Base-by-base conservation (phyloP, 2,113 vertebrate species). In the Macrotus californicus region DNA sequence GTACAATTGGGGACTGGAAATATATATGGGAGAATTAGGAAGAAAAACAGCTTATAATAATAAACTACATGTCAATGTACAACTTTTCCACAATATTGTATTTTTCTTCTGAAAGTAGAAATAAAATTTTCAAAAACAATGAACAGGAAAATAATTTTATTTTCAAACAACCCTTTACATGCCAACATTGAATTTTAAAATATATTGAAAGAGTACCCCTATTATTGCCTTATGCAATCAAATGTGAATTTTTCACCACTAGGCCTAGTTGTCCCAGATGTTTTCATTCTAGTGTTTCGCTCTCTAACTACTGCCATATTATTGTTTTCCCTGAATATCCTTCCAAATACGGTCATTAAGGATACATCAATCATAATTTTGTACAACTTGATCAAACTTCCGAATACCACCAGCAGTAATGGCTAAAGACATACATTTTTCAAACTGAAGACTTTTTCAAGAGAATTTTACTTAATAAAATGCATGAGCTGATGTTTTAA, bases 81-180 rank as follows among this genome's bases (percentile, higher is more conserved):
- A 89, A 95, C 87, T 52, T 93, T 95, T 72, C n/a, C 81, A 75
- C 56, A 80, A 92, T 79, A 89, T 39, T 95, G 83, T 52, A 36
- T 94, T 96, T 97, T 98, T 89, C 93, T 97, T 97, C 94, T 75
- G 54, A 96, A 97, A 97, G 84, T 86, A 97, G 83, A 96, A 97
- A 97, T 91, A 96, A 94, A 95, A 94, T 76, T 96, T 96, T 97
- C 96, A 97, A 94, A 97, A 97, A 91, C 1, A 18, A 98, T 81
- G 39, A 94, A 89, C 50, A 83, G 4, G n/a, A 96, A 96, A 96
- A 88, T 95, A 93, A 96, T 95, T 97, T 97, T 97, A 95, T 88
- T 96, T 97, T 98, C 50, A 97, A 96, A 94, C 95, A 97, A 97
- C 56, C 86, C 89, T 91, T 95, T 86, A 94, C 87, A 97, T 97